phyloP scores from a whole-genome alignment of 2,888 invertebrate genomes.

The Pollenia labialis region DNA sequence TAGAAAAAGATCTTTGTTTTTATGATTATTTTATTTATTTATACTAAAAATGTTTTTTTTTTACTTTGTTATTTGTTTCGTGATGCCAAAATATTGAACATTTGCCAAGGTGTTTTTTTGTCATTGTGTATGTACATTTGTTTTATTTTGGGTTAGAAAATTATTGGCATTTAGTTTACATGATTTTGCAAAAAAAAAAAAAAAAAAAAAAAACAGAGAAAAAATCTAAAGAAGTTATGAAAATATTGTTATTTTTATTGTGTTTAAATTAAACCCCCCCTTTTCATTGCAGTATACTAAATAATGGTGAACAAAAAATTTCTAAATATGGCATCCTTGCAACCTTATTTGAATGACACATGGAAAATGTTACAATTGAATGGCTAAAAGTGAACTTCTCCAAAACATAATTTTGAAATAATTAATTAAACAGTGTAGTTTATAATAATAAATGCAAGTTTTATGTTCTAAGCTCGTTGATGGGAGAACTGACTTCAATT shows the following conservation, averaged over 20 bases:
- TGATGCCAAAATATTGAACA: conserved; percentile 68
- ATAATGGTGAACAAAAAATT: background rate
- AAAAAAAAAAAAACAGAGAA: background rate
- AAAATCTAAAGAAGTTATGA: conserved; percentile 31
- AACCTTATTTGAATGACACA: no score
- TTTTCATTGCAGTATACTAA: no score
- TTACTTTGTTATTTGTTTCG: conserved; percentile 24
- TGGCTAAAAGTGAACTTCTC: no score
- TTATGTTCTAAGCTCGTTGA: no score
- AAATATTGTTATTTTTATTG: background rate
- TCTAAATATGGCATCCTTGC: no score
- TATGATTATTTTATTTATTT: conserved; percentile 41
- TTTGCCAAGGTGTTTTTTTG: conserved; percentile 57
- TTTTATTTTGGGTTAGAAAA: conserved; percentile 58
- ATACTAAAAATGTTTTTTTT: conserved; percentile 24
- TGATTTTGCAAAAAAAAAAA: conserved; percentile 51
- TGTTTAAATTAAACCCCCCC: background rate
- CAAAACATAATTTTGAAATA: no score
- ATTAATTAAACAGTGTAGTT: no score
- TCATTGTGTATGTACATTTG: conserved; percentile 31
- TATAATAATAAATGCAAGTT: no score
- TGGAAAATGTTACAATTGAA: no score
- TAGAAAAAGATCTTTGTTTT: conserved; percentile 26
- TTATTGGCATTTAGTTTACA: conserved; percentile 65
- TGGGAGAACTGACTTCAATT: no score